Evolutionary conservation across 2,113 vertebrate genomes (phyloP).

Genomic region (Sylvilagus bachmani): DNA sequence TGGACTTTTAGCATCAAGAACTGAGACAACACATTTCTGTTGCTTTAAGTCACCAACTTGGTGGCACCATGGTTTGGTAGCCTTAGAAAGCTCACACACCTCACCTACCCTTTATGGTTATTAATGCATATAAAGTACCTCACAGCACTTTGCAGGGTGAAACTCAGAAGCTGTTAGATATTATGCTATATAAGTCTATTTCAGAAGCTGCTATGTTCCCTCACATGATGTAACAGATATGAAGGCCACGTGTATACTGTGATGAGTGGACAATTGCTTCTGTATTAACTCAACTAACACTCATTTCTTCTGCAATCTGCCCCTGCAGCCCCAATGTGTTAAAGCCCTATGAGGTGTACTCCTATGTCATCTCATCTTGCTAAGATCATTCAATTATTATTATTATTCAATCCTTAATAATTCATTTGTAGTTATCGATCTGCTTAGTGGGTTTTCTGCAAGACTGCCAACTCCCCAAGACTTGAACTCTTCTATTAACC

Average conservation of each 20-base stretch:
- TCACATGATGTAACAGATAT: neutral
- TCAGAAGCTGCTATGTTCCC: neutral
- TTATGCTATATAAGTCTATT: neutral
- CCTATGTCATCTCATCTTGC: neutral
- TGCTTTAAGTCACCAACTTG: neutral
- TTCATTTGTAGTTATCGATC: neutral
- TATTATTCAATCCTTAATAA: too few species aligned
- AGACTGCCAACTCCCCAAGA: neutral
- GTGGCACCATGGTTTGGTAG: neutral
- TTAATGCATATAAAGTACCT: neutral
- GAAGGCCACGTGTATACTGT: neutral
- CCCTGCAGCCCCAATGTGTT: neutral
- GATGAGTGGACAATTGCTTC: neutral
- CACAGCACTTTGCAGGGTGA: neutral
- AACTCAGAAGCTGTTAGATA: neutral
- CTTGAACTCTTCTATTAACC: neutral
- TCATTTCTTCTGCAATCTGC: neutral
- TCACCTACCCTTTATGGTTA: neutral
- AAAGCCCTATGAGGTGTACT: neutral
- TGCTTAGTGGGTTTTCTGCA: neutral
- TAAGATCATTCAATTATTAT: neutral
- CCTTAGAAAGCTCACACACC: neutral
- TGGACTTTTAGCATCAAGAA: neutral
- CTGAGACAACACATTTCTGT: neutral
- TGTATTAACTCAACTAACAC: neutral